These are phyloP conservation scores for Callospermophilus lateralis DNA, from an alignment of 2,113 vertebrate species.

Conservation along the genomic window DNA sequence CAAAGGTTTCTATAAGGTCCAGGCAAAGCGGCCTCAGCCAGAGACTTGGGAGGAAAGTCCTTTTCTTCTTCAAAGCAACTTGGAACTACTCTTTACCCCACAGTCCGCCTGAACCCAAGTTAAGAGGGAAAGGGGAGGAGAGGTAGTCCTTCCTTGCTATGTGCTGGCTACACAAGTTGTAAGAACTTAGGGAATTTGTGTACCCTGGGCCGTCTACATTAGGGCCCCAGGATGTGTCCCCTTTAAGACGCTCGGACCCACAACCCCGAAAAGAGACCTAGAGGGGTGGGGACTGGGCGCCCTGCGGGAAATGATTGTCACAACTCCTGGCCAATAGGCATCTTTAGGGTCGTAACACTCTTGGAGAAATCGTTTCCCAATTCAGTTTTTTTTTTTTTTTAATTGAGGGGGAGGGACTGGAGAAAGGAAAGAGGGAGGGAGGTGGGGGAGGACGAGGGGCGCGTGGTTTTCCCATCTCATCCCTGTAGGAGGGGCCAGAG, in stretches of 20 bases:
- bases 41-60: not conserved
- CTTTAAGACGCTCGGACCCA: slow-evolving; percentile 65
- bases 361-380: slow-evolving; percentile 71
- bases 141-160: not conserved
- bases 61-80: not conserved
- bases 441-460: slow-evolving; percentile 63
- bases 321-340: slow-evolving; percentile 52
- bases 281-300: slow-evolving; percentile 15
- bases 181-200: slow-evolving; percentile 13
- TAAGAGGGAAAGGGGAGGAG: not conserved
- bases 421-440: not conserved
- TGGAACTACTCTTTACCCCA: not conserved
- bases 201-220: not conserved
- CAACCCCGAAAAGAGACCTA: slow-evolving; percentile 36
- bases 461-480: slow-evolving; percentile 84
- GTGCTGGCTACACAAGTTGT: not conserved
- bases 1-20: slow-evolving; percentile 20
- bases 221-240: not conserved
- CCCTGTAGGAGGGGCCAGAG: slow-evolving; percentile 81
- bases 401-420: slow-evolving; percentile 41
- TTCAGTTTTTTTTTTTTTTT: slow-evolving; percentile 73
- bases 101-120: not conserved
- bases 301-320: slow-evolving; percentile 62
- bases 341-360: slow-evolving; percentile 17
- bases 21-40: not conserved